These are phyloP conservation scores for Hemiscyllium ocellatum DNA, from an alignment of 2,113 vertebrate species.

Conservation along the genomic window DNA sequence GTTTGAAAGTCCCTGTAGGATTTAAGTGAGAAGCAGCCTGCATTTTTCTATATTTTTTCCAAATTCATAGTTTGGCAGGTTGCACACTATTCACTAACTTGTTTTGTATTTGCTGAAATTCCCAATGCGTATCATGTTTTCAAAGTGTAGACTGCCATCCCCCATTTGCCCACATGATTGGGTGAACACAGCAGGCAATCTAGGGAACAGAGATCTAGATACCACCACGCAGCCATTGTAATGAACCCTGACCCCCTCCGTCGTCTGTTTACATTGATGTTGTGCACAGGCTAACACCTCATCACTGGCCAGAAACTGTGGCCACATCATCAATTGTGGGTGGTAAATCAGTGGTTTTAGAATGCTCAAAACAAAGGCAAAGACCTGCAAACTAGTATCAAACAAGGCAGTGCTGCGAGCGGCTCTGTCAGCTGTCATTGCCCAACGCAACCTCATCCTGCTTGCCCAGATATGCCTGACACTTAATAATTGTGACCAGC, in stretches of 20 bases:
- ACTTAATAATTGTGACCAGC: not conserved
- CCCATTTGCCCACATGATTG: not conserved
- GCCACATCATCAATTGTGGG: not conserved
- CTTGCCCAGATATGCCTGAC: not conserved
- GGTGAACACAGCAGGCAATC: not conserved
- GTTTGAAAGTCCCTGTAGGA: not conserved
- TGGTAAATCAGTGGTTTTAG: not conserved
- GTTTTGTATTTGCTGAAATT: not conserved
- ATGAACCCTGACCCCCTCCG: not conserved
- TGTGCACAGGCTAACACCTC: not conserved
- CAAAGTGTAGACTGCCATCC: no score
- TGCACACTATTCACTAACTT: not conserved
- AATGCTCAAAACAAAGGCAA: not conserved
- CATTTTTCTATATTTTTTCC: not conserved
- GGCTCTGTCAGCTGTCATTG: not conserved
- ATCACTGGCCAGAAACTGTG: not conserved
- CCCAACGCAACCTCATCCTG: no score
- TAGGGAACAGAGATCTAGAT: not conserved
- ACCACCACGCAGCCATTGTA: not conserved
- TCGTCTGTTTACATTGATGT: not conserved
- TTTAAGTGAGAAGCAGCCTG: not conserved
- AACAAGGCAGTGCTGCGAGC: not conserved
- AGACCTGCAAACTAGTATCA: not conserved
- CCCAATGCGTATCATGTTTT: not conserved
- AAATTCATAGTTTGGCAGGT: not conserved